Base-by-base conservation (phyloP, 2,797 vertebrate species). In the Periophthalmus magnuspinnatus region DNA sequence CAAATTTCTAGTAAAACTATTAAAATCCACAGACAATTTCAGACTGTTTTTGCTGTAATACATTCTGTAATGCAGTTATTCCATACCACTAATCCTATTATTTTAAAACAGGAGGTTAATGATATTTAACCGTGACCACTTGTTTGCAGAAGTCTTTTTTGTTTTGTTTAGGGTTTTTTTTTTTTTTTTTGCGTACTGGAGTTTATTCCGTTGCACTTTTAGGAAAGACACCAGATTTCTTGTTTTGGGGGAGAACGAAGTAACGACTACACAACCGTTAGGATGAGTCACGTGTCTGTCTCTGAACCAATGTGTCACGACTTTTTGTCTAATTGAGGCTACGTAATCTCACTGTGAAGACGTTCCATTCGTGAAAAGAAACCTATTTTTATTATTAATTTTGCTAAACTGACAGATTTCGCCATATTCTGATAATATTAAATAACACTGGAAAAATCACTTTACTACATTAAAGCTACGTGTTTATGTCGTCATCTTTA, bases 221-320 rank as follows among this genome's bases (percentile, higher is more conserved):
- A 34, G 8, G 34, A 62, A 41, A 62, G n/a, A 62, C 60, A 16
- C 36, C 22, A 48, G 22, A 63, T 41, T 47, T 64, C 6, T 47
- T 64, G 14, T 47, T 17, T 47, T 5, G 21, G 14, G 1, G 38
- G 62, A 64, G 62, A 38, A 41, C 22, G 16, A 62, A 62, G 34
- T 62, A 64, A 64, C 62, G 41, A 62, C 38, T 60, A 47, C 62
- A 47, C 41, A 64, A 28, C 62, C 22, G 62, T 64, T 64, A 47
- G 62, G 22, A 64, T 48, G n/a, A 34, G 62, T 64, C 62, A 64
- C 62, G 62, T 64, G 62, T 24, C 22, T 21, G 5, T 4, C 19
- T 24, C 60, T 45, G 10, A 45, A 45, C 60, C 60, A 62, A 45
- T 45, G 5, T 13, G 21, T 41, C 33, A 38, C 14, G 57, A 33